These are phyloP conservation scores for Lasioglossum vierecki DNA, from an alignment of 2,888 invertebrate genomes.

Conservation along the genomic window DNA sequence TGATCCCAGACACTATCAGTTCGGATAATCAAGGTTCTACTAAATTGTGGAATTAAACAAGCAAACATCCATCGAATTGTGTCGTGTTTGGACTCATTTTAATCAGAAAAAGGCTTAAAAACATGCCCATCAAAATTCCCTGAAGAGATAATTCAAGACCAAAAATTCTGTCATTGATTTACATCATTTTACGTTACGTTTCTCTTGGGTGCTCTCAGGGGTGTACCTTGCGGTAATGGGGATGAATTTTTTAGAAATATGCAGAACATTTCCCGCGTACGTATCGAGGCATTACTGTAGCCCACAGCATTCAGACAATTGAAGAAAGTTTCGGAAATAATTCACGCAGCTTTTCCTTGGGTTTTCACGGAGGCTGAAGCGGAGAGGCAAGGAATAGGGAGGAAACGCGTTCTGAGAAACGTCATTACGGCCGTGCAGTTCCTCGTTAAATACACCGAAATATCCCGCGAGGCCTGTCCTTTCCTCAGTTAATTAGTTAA, in stretches of 20 bases:
- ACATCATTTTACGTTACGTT: neutral
- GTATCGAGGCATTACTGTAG: neutral
- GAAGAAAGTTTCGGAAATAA: conserved; percentile 23
- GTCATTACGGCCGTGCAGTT: conserved; percentile 72
- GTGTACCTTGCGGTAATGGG: neutral
- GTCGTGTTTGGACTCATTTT: neutral
- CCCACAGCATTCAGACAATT: conserved; percentile 26
- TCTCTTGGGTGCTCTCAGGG: neutral
- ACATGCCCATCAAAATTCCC: neutral
- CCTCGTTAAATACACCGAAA: conserved; percentile 73
- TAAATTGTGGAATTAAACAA: neutral
- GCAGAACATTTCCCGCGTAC: neutral
- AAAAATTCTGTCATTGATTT: neutral
- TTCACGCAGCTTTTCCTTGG: neutral
- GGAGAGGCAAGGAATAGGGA: neutral
- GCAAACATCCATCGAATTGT: neutral
- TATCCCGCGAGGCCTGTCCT: conserved; percentile 69
- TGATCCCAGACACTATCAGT: neutral
- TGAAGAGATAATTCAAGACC: neutral
- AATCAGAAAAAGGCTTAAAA: neutral
- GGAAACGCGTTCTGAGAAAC: conserved; percentile 58
- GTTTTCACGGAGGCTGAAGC: neutral
- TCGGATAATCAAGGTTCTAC: neutral
- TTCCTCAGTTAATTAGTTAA: conserved; percentile 75
- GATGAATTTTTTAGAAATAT: neutral